Conservation (phyloP, 1,140 invertebrate species). For the Samia ricini region DNA sequence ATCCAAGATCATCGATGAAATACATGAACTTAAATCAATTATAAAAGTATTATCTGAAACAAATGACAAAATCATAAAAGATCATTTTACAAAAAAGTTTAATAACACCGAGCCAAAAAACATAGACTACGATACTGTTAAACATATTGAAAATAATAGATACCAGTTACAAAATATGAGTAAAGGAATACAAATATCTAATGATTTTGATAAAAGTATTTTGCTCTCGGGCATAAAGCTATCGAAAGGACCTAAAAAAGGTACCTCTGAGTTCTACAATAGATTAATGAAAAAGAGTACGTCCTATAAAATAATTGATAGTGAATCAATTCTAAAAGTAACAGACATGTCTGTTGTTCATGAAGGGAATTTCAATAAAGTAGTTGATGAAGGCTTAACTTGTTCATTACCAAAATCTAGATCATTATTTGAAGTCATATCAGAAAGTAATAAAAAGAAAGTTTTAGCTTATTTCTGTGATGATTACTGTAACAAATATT, state of each 20-base stretch:
- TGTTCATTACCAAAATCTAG: slow-evolving; percentile 44
- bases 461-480: slow-evolving; percentile 48
- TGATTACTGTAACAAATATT: slow-evolving; percentile 12
- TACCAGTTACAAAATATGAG: slow-evolving; percentile 23
- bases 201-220: slow-evolving; percentile 23
- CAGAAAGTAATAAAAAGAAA: slow-evolving; percentile 23
- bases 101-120: background rate
- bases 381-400: slow-evolving; percentile 30
- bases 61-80: slow-evolving; percentile 42
- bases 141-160: background rate
- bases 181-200: slow-evolving; percentile 48
- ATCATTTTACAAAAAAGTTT: slow-evolving; percentile 22
- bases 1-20: slow-evolving; percentile 41
- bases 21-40: slow-evolving; percentile 42
- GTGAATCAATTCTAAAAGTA: slow-evolving; percentile 59
- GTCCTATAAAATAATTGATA: slow-evolving; percentile 59
- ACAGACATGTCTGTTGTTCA: slow-evolving; percentile 55
- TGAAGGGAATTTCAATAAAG: slow-evolving; percentile 15
- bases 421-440: slow-evolving; percentile 36
- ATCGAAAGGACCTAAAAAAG: slow-evolving; percentile 39
- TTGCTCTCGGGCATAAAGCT: slow-evolving; percentile 41
- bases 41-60: slow-evolving; percentile 42
- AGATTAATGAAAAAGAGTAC: slow-evolving; percentile 43
- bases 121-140: background rate
- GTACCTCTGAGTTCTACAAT: slow-evolving; percentile 28